Conservation (phyloP, 1,140 invertebrate genomes). For the Lineus longissimus region DNA sequence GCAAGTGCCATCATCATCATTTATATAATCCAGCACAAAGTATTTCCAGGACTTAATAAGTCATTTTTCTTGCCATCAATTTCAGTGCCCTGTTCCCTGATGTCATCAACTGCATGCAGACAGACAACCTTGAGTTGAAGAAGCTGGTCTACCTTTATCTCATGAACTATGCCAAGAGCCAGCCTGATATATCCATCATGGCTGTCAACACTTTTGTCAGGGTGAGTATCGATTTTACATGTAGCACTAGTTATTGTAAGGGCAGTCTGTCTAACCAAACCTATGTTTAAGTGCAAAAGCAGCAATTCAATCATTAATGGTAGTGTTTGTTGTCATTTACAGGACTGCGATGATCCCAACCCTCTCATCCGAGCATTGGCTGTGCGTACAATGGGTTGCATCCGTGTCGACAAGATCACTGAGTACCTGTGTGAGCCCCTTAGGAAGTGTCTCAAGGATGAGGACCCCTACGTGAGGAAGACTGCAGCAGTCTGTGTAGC, state of each 20-base stretch:
- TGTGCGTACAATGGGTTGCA: slow-evolving; percentile 99
- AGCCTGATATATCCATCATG: slow-evolving; percentile 99
- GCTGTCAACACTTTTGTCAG: slow-evolving; percentile 99
- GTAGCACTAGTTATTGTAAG: background rate
- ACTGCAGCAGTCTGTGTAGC: slow-evolving; percentile 99
- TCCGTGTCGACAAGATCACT: slow-evolving; percentile 99
- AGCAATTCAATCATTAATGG: too few relatives aligned
- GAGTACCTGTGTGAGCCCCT: slow-evolving; percentile 99
- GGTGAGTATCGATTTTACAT: slow-evolving; percentile 61
- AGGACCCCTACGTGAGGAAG: slow-evolving; percentile 99
- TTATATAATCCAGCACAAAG: too few relatives aligned
- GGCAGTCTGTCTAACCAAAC: background rate
- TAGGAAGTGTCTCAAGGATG: slow-evolving; percentile 92
- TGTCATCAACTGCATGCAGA: slow-evolving; percentile 99
- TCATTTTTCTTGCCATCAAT: slow-evolving; percentile 15
- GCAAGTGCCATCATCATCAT: too few relatives aligned
- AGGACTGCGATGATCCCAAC: slow-evolving; percentile 99
- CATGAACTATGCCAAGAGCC: slow-evolving; percentile 99
- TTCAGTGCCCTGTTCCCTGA: slow-evolving; percentile 89
- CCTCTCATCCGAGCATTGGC: slow-evolving; percentile 96
- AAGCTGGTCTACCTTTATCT: slow-evolving; percentile 98
- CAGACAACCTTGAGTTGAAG: slow-evolving; percentile 98
- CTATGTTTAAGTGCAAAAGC: background rate
- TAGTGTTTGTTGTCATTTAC: slow-evolving; percentile 22
- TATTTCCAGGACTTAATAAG: too few relatives aligned